Base-by-base conservation (phyloP, 2,797 vertebrate species). In the Ciconia nigra region DNA sequence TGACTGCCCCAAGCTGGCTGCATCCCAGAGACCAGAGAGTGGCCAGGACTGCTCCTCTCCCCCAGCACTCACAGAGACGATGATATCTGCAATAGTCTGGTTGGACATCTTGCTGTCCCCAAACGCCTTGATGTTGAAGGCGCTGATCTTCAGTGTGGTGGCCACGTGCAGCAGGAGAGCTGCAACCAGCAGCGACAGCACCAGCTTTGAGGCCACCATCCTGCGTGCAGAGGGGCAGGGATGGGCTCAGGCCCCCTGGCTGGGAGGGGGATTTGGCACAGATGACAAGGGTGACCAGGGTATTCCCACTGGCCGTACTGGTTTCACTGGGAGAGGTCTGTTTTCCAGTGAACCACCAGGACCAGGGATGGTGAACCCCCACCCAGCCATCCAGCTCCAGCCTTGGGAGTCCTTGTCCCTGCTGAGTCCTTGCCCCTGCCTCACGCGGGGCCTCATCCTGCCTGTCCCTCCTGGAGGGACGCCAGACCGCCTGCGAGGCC, bases 91-190 rank as follows among this genome's bases (percentile, higher is more conserved):
- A 0, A 98, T 8, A 1, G 98, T 98, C 44, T 87, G 71, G 47
- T 98, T 98, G 90, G 98, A 96, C 89, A 98, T 97, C 90, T 98
- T 98, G 76, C 70, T 58, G 52, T 98, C 98, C 76, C 98, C 98
- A 11, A 98, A 98, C 0, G 51, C 29, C 89, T 2, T 94, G 96
- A 98, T 98, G 90, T 98, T 98, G 96, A 98, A 98, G 33, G 98
- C 97, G 0, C 98, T 83, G 3, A 98, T 92, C 77, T 57, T 97
- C 82, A 98, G 90, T 1, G 85, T 9, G 49, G 85, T 13, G 28
- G 92, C 88, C 28, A 46, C 12, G 0, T 88, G 96, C 76, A 98
- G 92, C 93, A 98, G 76, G 54, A 85, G 29, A 16, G 90, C 81
- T n/a, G 94, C 17, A 11, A 66, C 22, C 10, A 98, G 76, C 81